Evolutionary conservation across 2,797 vertebrate genomes (phyloP), one percentile per base, ranked within the genome.

Genomic region (Synanceia verrucosa): DNA sequence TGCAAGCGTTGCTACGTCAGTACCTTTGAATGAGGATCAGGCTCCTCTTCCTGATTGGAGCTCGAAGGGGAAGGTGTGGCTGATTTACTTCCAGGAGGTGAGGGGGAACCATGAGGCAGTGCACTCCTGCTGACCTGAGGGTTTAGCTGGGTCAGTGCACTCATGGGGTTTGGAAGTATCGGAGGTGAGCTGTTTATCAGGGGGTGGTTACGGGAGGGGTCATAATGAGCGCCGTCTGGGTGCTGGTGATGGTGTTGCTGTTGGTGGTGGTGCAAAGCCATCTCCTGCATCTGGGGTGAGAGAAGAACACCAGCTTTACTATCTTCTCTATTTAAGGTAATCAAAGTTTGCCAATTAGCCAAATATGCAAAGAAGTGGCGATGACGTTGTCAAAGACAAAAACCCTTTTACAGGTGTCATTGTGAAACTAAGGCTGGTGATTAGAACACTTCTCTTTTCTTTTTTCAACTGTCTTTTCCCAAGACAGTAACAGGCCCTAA

Each of bases 41-140:
- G 95, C 89, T 99, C 98, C 94, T 99, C 98, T 94, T 99, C 98
- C 95, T 99, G 97, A 83, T 96, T 96, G 81, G 98, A 99, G 81
- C 97, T 98, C 78, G 97, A 98, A 91, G 98, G 98, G 78, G 97
- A 99, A 61, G 98, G 98, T 24, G 98, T 99, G 44, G 98, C 97
- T 34, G 98, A 99, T 89, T 99, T 99, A 94, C 97, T 99, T 84
- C 97, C 97, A 0, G 97, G 96, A 85, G 98, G 97, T 0, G 98
- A 99, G 21, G 97, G 98, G 86, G 98, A 99, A 79, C 97, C 94
- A 34, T 98, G 97, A 86, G 96, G 88, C 65, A 95, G 93, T 78
- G 95, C 73, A 1, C 93, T 95, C 46, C 96, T 90, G 79, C 96
- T 96, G 94, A 97, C 96, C 94, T 97, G 97, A 72, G 96, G 97